These are phyloP conservation scores for Panthera tigris DNA, from an alignment of 2,113 vertebrate genomes.

Conservation along the genomic window DNA sequence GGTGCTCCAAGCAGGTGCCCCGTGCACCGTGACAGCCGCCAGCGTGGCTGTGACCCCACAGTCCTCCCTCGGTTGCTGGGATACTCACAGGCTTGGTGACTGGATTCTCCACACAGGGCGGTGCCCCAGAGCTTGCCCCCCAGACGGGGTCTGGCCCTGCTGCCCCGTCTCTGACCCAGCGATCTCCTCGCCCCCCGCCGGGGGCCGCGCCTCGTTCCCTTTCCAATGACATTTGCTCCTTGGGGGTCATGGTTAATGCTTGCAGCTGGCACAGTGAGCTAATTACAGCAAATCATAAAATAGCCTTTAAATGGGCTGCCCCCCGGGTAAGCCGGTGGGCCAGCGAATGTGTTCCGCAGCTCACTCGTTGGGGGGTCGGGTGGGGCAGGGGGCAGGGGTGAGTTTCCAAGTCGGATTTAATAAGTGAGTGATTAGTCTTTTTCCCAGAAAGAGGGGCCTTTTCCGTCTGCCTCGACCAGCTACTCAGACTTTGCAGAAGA, in stretches of 20 bases:
- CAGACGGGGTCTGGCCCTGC: neutral
- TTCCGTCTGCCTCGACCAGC: neutral
- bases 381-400: too few species aligned
- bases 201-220: neutral
- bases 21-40: fast-evolving
- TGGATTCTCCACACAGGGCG: fast-evolving
- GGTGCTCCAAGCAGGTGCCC: fast-evolving
- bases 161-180: fast-evolving
- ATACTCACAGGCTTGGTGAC: neutral
- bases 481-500: neutral
- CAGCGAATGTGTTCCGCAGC: neutral
- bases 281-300: neutral
- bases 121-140: neutral
- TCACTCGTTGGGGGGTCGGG: neutral
- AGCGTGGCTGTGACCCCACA: fast-evolving
- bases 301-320: neutral
- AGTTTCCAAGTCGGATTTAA: neutral
- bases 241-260: neutral
- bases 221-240: neutral
- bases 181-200: too few species aligned
- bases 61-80: neutral
- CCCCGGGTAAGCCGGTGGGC: neutral
- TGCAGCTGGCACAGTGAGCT: neutral
- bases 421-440: neutral
- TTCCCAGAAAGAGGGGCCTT: neutral